Conservation (phyloP, 1,140 invertebrate genomes). For the Gonatopus flavifemur region DNA sequence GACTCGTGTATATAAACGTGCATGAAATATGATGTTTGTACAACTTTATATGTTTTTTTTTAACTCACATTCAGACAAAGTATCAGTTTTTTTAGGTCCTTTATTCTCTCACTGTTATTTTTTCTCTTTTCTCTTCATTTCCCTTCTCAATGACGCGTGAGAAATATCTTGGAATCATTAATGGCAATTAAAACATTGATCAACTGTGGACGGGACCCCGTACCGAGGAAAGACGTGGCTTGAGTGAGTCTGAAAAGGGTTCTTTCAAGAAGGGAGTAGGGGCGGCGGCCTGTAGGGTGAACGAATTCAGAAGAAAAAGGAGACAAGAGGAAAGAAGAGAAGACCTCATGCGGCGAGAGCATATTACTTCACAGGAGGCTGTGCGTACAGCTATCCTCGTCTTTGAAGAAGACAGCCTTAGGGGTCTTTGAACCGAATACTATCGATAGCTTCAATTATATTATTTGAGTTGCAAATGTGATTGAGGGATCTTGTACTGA, state of each 20-base stretch:
- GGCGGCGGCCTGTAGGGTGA: slow-evolving; percentile 15
- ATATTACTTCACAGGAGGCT: slow-evolving; percentile 47
- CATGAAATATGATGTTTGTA: no score
- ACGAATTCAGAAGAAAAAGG: slow-evolving; percentile 11
- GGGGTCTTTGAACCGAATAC: no score
- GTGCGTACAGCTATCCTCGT: no score
- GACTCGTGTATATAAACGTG: no score
- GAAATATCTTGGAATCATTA: slow-evolving; percentile 40
- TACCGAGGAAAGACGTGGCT: slow-evolving; percentile 11
- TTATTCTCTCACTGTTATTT: background rate
- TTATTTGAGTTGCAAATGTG: no score
- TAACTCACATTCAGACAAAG: no score
- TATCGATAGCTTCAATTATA: no score
- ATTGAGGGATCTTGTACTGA: no score
- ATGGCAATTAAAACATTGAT: slow-evolving; percentile 46
- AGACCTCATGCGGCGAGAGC: slow-evolving; percentile 46
- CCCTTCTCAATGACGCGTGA: slow-evolving; percentile 13
- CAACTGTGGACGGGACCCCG: slow-evolving; percentile 17
- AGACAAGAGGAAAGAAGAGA: slow-evolving; percentile 19
- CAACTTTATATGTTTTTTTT: no score
- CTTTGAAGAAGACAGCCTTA: no score
- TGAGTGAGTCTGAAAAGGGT: slow-evolving; percentile 22
- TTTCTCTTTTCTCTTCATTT: background rate
- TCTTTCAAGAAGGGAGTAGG: slow-evolving; percentile 7
- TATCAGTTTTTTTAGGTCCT: no score